Conservation (phyloP, 2,797 vertebrate species). For the Fundulus diaphanus region DNA sequence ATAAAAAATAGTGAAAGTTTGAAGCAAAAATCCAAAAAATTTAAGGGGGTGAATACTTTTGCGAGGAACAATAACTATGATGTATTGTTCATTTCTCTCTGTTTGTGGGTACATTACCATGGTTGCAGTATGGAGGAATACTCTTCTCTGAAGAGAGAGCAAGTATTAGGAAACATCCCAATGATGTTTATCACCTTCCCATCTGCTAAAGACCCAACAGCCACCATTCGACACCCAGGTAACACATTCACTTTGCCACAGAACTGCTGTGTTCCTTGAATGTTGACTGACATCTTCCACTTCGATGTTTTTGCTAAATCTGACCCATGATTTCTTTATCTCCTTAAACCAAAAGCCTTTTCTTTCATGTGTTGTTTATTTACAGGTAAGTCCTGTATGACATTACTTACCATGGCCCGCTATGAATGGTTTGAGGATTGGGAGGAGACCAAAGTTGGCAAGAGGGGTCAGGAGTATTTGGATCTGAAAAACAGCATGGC, state of each 20-base stretch:
- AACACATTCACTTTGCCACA: not conserved
- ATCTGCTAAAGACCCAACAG: slow-evolving; percentile 84
- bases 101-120: not conserved
- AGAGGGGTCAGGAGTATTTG: slow-evolving; percentile 77
- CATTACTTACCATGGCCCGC: slow-evolving; percentile 83
- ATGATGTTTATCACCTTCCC: slow-evolving; percentile 88
- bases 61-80: not conserved
- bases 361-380: not conserved
- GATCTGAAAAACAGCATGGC: slow-evolving; percentile 81
- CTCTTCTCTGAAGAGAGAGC: slow-evolving; percentile 67
- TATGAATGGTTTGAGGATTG: slow-evolving; percentile 87
- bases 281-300: not conserved
- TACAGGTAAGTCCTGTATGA: slow-evolving; percentile 85
- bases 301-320: not conserved
- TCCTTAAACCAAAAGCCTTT: not conserved
- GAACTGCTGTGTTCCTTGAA: not conserved
- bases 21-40: not conserved
- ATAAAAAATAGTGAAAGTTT: not conserved
- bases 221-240: slow-evolving; percentile 82
- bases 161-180: slow-evolving; percentile 80
- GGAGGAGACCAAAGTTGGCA: slow-evolving; percentile 72
- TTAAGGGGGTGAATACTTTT: not conserved
- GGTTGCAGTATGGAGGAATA: slow-evolving; percentile 76
- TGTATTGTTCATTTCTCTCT: slow-evolving; percentile 9
- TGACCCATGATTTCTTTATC: not conserved